These are phyloP conservation scores for Gorsachius goisagi DNA, from an alignment of 2,113 vertebrate genomes.

Conservation along the genomic window DNA sequence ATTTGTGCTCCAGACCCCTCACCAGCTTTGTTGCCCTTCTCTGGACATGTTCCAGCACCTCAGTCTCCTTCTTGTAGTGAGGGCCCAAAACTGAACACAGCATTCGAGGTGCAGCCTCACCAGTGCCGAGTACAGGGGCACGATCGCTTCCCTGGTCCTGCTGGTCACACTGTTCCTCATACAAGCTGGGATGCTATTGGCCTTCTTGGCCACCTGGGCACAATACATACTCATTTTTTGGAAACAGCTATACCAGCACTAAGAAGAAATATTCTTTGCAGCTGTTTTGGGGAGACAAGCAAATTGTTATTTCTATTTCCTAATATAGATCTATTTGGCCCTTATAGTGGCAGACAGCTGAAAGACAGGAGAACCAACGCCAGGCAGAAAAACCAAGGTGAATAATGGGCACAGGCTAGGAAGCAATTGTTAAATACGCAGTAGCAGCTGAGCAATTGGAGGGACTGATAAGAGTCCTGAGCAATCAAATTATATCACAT, in stretches of 20 bases:
- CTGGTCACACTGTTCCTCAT: too few species aligned
- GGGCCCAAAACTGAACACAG: too few species aligned
- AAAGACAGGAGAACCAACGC: background rate
- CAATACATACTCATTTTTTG: background rate
- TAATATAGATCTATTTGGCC: background rate
- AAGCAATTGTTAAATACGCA: background rate
- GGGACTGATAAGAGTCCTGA: background rate
- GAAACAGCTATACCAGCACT: background rate
- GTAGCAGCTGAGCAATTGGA: background rate
- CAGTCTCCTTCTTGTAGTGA: too few species aligned
- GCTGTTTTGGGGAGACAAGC: background rate
- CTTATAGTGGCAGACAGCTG: background rate
- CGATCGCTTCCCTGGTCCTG: too few species aligned
- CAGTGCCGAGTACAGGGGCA: too few species aligned
- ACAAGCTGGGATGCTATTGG: too few species aligned
- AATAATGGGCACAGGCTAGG: background rate
- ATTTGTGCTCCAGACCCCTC: too few species aligned
- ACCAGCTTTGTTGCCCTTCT: too few species aligned
- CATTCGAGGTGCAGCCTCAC: too few species aligned
- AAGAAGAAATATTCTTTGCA: background rate
- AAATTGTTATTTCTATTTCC: background rate
- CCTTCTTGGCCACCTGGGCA: too few species aligned
- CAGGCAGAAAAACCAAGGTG: background rate
- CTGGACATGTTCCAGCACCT: too few species aligned
- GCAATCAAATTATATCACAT: background rate